These are phyloP conservation scores for Cordilura impudica DNA, from an alignment of 2,888 invertebrate species.

Conservation along the genomic window DNA sequence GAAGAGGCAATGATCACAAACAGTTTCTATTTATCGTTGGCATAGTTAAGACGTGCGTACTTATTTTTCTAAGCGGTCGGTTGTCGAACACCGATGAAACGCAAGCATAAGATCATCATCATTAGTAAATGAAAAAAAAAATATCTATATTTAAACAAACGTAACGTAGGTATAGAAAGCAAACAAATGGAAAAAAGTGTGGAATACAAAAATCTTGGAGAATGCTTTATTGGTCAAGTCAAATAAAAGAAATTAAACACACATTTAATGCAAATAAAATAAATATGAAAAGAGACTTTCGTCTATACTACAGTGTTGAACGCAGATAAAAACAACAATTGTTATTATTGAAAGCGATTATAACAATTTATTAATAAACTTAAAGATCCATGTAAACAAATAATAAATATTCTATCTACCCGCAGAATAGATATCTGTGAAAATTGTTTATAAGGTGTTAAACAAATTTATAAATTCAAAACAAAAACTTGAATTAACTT, in stretches of 20 bases:
- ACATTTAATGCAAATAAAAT: background rate
- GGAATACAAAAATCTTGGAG: conserved; percentile 7
- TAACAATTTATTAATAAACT: background rate
- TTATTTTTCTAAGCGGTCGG: background rate
- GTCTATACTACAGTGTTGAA: background rate
- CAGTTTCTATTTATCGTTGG: conserved; percentile 41
- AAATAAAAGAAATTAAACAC: background rate
- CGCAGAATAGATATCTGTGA: background rate
- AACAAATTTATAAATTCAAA: background rate
- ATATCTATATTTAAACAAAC: conserved; percentile 29
- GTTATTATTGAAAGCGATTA: background rate
- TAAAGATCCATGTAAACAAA: background rate
- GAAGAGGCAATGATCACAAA: conserved; percentile 22
- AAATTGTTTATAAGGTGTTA: conserved; percentile 10
- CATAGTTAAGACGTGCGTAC: background rate
- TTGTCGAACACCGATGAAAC: conserved; percentile 17
- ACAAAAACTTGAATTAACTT: conserved; percentile 1
- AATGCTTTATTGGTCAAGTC: conserved; percentile 25
- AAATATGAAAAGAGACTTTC: background rate
- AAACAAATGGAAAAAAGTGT: background rate
- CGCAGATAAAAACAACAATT: background rate
- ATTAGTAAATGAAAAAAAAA: conserved; percentile 31
- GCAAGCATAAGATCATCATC: conserved; percentile 24
- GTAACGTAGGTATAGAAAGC: conserved; percentile 5
- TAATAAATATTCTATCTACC: background rate